phyloP scores from a whole-genome alignment of 92 coral and sea anemone species.

The Actinostola sp. region DNA sequence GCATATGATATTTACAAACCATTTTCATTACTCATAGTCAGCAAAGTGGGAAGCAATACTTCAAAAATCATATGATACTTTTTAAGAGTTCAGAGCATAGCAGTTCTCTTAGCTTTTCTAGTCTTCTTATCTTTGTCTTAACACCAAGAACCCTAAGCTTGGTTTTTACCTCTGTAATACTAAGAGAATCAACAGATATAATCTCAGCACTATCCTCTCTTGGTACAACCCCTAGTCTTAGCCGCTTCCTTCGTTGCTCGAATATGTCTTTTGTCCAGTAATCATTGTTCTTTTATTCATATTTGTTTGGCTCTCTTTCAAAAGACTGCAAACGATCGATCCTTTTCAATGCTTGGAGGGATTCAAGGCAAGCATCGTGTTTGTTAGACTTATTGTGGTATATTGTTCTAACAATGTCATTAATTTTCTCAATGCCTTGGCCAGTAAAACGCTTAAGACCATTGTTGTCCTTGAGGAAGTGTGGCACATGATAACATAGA shows the following conservation, averaged over 20 bases:
- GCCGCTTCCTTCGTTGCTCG: conserved; percentile 45
- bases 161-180: conserved; percentile 15
- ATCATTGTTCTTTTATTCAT: conserved; percentile 26
- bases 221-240: conserved; percentile 30
- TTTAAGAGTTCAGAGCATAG: too few relatives aligned
- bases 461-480: conserved; percentile 14
- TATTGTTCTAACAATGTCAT: conserved; percentile 39
- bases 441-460: conserved; percentile 50
- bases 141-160: conserved; percentile 20
- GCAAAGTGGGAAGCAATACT: too few relatives aligned
- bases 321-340: conserved; percentile 36
- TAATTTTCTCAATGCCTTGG: conserved; percentile 61
- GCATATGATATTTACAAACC: too few relatives aligned
- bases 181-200: conserved; percentile 24
- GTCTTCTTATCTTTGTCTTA: neutral
- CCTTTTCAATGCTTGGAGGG: conserved; percentile 56
- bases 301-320: conserved; percentile 46
- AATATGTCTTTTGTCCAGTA: conserved; percentile 51
- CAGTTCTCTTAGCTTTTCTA: too few relatives aligned
- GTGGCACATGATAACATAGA: conserved; percentile 50
- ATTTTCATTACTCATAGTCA: too few relatives aligned
- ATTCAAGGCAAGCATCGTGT: conserved; percentile 60
- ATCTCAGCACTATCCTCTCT: conserved; percentile 33
- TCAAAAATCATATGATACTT: too few relatives aligned
- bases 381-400: conserved; percentile 47